phyloP scores from a whole-genome alignment of 2,797 vertebrate species.

The Xiphorhynchus erythropygius region DNA sequence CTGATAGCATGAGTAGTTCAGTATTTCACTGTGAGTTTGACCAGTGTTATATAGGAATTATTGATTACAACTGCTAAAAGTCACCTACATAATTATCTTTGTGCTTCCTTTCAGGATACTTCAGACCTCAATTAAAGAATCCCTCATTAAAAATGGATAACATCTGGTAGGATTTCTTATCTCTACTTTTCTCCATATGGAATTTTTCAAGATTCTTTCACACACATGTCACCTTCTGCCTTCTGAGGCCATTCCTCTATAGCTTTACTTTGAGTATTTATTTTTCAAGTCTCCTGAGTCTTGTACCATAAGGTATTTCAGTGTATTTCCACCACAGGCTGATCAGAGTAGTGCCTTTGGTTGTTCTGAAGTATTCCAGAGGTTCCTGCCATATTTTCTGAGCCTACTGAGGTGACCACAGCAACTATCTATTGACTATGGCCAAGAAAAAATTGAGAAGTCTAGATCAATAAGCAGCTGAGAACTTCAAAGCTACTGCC shows the following conservation, averaged over 20 bases:
- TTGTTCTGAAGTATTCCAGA: background rate
- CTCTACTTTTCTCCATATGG: background rate
- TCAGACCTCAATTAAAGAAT: background rate
- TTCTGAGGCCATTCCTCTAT: background rate
- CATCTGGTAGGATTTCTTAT: background rate
- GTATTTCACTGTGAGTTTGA: background rate
- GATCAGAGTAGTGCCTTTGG: background rate
- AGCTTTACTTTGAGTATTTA: background rate
- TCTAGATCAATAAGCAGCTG: background rate
- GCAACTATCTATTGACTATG: background rate
- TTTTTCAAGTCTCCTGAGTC: background rate
- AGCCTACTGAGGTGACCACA: background rate
- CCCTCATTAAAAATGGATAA: background rate
- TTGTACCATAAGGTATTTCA: background rate
- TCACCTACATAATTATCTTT: background rate
- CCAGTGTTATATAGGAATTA: background rate
- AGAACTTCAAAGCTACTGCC: background rate
- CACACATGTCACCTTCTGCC: background rate
- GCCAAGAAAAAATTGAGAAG: background rate
- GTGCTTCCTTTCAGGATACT: background rate
- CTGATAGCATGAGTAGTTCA: background rate
- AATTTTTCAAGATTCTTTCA: background rate
- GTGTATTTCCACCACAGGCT: background rate
- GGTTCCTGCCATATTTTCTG: background rate
- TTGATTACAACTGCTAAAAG: background rate